Evolutionary conservation across 2,113 vertebrate species (phyloP), one percentile per base, ranked within the genome.

Genomic region (Myocastor coypus): DNA sequence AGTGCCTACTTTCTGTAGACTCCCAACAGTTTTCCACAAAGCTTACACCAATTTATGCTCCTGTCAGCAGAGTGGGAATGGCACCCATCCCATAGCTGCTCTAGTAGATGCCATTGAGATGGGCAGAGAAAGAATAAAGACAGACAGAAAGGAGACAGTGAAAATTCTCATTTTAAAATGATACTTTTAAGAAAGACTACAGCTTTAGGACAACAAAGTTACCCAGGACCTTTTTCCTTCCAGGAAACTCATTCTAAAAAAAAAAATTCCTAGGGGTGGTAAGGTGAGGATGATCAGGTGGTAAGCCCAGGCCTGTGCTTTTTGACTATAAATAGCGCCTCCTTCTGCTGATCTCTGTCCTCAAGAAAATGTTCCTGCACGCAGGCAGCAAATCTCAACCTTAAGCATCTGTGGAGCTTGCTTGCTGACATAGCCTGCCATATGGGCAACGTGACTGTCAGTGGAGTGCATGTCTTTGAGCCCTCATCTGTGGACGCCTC

Each of bases 21-120:
- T 91, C 63, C 73, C 42, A 64, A 91, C 82, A 81, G 34, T 85
- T 84, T 93, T 73, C 64, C 83, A 37, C 13, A 78, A 68, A 69
- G 42, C 32, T 55, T 34, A 19, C 28, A 86, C 66, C 59, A 32
- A 52, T 73, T 66, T 83, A 28, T 87, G 34, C 84, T 94, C 19
- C 19, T 84, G n/a, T 32, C 14, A 91, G 69, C 32, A 59, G 40
- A 11, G 26, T 24, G 75, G 71, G 55, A 83, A 88, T 78, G 83
- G 69, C 4, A 20, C 1, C 66, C 17, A 22, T 84, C 71, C 55
- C 30, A 3, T 4, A 52, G 24, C 34, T 1, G 78, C 24, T 26
- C 37, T 66, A 84, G 77, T 6, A 66, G 37, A 11, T 22, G 24
- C 24, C n/a, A 80, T 17, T 40, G 85, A 75, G n/a, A 55, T 32